These are phyloP conservation scores for Irena cyanogastra DNA, from an alignment of 2,113 vertebrate genomes.

Conservation along the genomic window DNA sequence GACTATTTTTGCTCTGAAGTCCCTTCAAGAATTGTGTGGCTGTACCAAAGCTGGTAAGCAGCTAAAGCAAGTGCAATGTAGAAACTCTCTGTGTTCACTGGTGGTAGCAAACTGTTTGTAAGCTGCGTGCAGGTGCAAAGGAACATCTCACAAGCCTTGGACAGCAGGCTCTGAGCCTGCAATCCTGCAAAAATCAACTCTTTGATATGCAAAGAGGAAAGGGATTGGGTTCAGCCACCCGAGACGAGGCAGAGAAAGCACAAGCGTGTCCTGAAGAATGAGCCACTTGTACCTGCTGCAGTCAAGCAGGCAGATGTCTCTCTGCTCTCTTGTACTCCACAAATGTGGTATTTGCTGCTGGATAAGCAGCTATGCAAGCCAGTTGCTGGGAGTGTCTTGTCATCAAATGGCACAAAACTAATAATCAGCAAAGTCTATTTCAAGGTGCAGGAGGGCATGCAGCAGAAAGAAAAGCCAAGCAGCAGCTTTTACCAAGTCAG, in stretches of 20 bases:
- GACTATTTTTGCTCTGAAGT: neutral
- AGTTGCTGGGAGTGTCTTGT: neutral
- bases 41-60: neutral
- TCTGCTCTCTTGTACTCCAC: neutral
- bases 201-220: conserved; percentile 18
- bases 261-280: neutral
- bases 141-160: neutral
- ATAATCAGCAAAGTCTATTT: neutral
- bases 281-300: conserved; percentile 13
- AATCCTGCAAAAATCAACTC: neutral
- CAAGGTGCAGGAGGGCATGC: neutral
- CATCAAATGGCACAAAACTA: neutral
- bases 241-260: neutral
- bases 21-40: neutral
- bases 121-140: neutral
- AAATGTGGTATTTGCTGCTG: neutral
- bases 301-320: neutral
- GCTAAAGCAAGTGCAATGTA: neutral
- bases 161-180: neutral
- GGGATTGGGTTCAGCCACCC: neutral
- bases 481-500: neutral
- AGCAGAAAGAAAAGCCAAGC: neutral
- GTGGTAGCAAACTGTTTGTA: neutral
- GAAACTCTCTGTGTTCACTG: neutral
- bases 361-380: neutral